Percentiles rank a stretch among this genome's conserved stretches.
phyloP scores from a whole-genome alignment of 2,888 invertebrate genomes.

The Standfussiana lucernea region DNA sequence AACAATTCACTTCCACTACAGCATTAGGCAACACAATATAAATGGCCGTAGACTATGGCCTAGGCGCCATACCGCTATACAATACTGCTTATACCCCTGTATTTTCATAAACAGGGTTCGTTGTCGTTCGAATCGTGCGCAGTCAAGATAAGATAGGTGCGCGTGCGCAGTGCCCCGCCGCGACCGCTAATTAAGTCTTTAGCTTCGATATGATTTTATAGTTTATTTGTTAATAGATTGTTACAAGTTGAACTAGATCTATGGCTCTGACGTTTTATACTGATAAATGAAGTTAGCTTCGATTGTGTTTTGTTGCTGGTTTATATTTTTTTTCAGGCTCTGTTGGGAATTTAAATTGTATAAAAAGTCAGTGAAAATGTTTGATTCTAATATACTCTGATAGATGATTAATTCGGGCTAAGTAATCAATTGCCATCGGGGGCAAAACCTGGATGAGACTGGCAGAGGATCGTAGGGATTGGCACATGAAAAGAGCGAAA shows the following conservation, averaged over 20 bases:
- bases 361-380: background rate
- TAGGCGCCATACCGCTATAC: conserved; percentile 57
- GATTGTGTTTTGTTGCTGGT: conserved; percentile 14
- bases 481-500: too few species aligned
- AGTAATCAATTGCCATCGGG: too few species aligned
- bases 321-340: conserved; percentile 1
- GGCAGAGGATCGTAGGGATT: too few species aligned
- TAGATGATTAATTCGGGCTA: background rate
- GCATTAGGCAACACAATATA: conserved; percentile 60
- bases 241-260: conserved; percentile 64
- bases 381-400: background rate
- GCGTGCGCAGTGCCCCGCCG: conserved; percentile 86
- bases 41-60: conserved; percentile 43
- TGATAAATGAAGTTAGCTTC: conserved; percentile 45
- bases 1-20: conserved; percentile 59
- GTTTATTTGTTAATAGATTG: conserved; percentile 82
- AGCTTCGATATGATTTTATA: conserved; percentile 82
- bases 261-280: conserved; percentile 56
- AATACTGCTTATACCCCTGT: conserved; percentile 46
- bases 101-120: conserved; percentile 67
- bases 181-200: conserved; percentile 90
- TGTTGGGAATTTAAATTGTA: background rate
- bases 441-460: too few species aligned
- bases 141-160: conserved; percentile 83
- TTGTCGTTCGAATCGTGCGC: conserved; percentile 77